A percentile compares a stretch with the other conserved stretches of the same genome.
Conservation (phyloP, 2,113 vertebrate genomes). For the Columba janthina region DNA sequence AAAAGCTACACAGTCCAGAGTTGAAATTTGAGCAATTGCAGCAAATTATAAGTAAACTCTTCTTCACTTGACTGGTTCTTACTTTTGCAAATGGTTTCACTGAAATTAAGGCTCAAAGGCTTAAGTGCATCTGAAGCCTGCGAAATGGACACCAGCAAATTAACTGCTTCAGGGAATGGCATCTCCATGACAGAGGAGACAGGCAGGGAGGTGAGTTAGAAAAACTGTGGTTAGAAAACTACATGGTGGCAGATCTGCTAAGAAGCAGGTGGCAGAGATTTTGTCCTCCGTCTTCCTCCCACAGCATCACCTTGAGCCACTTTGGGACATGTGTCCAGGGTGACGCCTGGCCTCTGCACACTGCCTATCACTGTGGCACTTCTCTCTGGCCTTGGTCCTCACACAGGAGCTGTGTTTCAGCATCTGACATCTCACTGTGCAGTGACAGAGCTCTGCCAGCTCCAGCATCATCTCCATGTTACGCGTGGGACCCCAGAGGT, state of each 20-base stretch:
- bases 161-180: background rate
- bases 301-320: background rate
- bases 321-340: background rate
- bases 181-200: background rate
- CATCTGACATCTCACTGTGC: background rate
- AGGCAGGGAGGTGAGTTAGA: background rate
- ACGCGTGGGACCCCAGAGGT: background rate
- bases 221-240: background rate
- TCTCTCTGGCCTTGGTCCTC: background rate
- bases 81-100: background rate
- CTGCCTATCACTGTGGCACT: fast-evolving
- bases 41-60: slow-evolving; percentile 11
- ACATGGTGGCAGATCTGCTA: background rate
- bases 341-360: background rate
- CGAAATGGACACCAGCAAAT: background rate
- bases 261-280: background rate
- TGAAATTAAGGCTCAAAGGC: background rate
- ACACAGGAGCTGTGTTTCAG: background rate
- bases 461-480: background rate
- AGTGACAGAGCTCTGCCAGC: background rate
- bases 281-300: background rate
- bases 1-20: slow-evolving; percentile 1
- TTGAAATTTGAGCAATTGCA: background rate
- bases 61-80: background rate
- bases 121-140: background rate